A percentile compares a stretch with the other conserved stretches of the same genome.
Conservation (phyloP, 53 echinoderm and acorn worm genomes). For the Temnopleurus reevesii region DNA sequence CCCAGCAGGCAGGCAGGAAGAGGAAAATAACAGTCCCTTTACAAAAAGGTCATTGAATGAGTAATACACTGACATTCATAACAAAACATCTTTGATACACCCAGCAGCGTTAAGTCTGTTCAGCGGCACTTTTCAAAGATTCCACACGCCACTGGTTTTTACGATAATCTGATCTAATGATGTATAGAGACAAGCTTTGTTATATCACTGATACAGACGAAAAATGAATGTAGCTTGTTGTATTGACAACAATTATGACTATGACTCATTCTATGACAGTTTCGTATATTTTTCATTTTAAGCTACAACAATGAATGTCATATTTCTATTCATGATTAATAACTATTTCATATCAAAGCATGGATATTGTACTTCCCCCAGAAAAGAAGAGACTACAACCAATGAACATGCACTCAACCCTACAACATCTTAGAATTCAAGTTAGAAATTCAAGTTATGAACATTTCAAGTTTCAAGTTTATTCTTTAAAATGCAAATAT, state of each 20-base stretch:
- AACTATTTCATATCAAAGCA: background rate
- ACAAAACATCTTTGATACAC: background rate
- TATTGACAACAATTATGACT: background rate
- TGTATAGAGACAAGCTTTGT: background rate
- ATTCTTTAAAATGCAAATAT: too few relatives aligned
- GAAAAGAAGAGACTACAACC: too few relatives aligned
- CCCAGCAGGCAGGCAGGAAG: constrained; percentile 20
- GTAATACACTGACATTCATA: constrained; percentile 8
- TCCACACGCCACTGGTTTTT: background rate
- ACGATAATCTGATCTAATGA: constrained; percentile 15
- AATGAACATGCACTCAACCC: too few relatives aligned
- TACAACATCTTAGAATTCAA: too few relatives aligned
- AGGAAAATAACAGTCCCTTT: constrained; percentile 16
- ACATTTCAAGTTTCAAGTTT: too few relatives aligned
- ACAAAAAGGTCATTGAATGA: constrained; percentile 17
- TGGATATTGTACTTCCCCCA: too few relatives aligned
- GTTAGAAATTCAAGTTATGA: too few relatives aligned
- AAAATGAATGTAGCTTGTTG: background rate
- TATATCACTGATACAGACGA: background rate
- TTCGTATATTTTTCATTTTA: background rate
- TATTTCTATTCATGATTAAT: background rate
- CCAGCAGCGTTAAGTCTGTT: background rate
- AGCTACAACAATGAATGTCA: background rate
- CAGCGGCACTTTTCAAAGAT: background rate
- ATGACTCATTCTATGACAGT: background rate